Evolutionary conservation across 2,888 invertebrate genomes (phyloP), one percentile per base, ranked within the genome.

Genomic region (Hydrotaea cyrtoneurina): DNA sequence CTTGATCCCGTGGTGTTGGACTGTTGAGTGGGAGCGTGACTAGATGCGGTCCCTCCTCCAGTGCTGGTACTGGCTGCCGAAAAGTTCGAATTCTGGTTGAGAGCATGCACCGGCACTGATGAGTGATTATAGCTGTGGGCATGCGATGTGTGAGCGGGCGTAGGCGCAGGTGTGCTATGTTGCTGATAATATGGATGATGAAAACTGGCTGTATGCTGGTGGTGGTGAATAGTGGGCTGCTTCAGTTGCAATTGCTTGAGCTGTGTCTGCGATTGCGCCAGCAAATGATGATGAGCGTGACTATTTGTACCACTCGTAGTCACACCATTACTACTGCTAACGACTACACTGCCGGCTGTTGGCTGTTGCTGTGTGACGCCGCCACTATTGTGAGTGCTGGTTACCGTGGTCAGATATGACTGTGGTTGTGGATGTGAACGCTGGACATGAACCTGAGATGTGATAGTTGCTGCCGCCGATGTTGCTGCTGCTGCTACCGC

Each of bases 1-100:
- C 91, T 91, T 75, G 91, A 91, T 53, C 90, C 89, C 50, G 88
- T 88, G 8, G 88, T 87, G 59, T 91, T 91, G 3, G 91, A 91
- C 78, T 90, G 90, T 80, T 91, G 91, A 31, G 91, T 91, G 66
- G 91, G 91, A 64, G 91, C 91, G 87, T 91, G 91, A 85, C 91
- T 91, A 85, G 91, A 91, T 17, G 89, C 89, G 75, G 90, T 90
- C 31, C 87, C 87, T 80, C 91, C 90, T 43, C 91, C 91, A n/a
- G 91, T 91, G 73, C 91, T 91, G 26, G 89, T 90, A 59, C 91
- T 91, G 73, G 91, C 91, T 43, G 91, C 91, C 74, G 91, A 91
- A 83, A 91, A 91, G 78, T 91, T 91, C 1, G 91, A 90, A 73
- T 91, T 91, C 81, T 91, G 91, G 82, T 91, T 91, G 7, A 91